Percentiles rank a stretch among this genome's conserved stretches.
phyloP scores from a whole-genome alignment of 2,113 vertebrate genomes.

The Lampris incognitus region DNA sequence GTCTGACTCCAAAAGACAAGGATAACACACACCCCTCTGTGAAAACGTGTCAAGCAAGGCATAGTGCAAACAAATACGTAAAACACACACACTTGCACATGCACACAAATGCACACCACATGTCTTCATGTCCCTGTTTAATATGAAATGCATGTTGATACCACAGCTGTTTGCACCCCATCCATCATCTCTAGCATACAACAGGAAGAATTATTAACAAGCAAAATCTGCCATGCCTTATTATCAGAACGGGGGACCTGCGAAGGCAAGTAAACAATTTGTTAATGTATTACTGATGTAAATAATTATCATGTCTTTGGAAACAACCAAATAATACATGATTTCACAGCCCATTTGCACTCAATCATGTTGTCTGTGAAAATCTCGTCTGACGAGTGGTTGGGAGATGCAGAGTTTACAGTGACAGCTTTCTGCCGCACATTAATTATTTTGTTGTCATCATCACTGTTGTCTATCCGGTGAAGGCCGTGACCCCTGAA shows the following conservation, averaged over 20 bases:
- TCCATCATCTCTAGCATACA: slow-evolving; percentile 82
- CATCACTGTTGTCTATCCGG: slow-evolving; percentile 7
- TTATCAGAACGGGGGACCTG: slow-evolving; percentile 78
- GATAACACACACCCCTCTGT: slow-evolving; percentile 77
- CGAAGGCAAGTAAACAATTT: slow-evolving; percentile 79
- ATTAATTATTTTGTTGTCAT: slow-evolving; percentile 41
- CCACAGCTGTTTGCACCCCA: slow-evolving; percentile 82
- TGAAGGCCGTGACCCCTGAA: slow-evolving; percentile 5
- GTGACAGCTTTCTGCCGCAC: slow-evolving; percentile 1
- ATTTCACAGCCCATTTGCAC: slow-evolving; percentile 77
- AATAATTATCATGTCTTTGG: slow-evolving; percentile 72
- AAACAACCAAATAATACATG: slow-evolving; percentile 67
- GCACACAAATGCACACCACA: slow-evolving; percentile 48
- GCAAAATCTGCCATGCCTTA: slow-evolving; percentile 80
- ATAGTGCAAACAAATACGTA: slow-evolving; percentile 62
- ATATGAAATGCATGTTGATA: slow-evolving; percentile 83
- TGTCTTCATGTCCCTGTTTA: slow-evolving; percentile 78
- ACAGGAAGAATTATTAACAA: slow-evolving; percentile 83
- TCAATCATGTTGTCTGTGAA: slow-evolving; percentile 66
- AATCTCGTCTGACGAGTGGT: slow-evolving; percentile 49
- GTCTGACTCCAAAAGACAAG: slow-evolving; percentile 83
- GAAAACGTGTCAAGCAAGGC: slow-evolving; percentile 80
- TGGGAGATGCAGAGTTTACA: slow-evolving; percentile 51
- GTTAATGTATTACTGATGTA: slow-evolving; percentile 75
- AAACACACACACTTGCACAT: slow-evolving; percentile 30